A percentile compares a stretch with the other conserved stretches of the same genome.
Evolutionary conservation across 2,888 invertebrate species (phyloP).

Genomic region (Heliconius charithonia): DNA sequence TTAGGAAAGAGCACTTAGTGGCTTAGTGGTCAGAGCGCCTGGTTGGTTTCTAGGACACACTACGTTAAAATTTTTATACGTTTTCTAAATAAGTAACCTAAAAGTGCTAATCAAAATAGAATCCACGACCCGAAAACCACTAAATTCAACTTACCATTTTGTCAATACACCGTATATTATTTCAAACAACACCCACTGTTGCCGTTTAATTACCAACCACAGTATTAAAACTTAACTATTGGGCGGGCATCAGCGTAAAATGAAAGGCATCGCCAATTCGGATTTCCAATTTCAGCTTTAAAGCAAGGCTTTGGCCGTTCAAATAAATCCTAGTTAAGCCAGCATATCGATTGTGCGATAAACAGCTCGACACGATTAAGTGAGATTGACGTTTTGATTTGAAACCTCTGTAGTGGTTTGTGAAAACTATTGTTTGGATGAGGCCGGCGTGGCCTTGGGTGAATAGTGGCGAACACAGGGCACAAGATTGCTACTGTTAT

Average conservation of each 20-base stretch:
- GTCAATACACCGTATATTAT: not conserved
- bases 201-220: conserved; percentile 8
- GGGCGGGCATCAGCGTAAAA: conserved; percentile 17
- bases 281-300: conserved; percentile 25
- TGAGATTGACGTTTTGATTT: conserved; percentile 33
- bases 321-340: conserved; percentile 22
- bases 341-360: conserved; percentile 27
- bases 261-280: conserved; percentile 24
- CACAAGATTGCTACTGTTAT: no score
- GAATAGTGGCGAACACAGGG: not conserved
- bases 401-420: not conserved
- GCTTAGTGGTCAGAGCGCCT: no score
- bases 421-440: not conserved
- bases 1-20: no score
- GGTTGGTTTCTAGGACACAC: no score
- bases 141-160: not conserved
- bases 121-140: not conserved
- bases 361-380: conserved; percentile 26
- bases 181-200: not conserved
- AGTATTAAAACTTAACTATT: conserved; percentile 19
- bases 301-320: conserved; percentile 17
- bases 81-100: no score
- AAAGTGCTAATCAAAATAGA: not conserved
- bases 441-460: not conserved
- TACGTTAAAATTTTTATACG: no score